Base-by-base conservation (phyloP, 2,797 vertebrate genomes). In the Heliangelus exortis region DNA sequence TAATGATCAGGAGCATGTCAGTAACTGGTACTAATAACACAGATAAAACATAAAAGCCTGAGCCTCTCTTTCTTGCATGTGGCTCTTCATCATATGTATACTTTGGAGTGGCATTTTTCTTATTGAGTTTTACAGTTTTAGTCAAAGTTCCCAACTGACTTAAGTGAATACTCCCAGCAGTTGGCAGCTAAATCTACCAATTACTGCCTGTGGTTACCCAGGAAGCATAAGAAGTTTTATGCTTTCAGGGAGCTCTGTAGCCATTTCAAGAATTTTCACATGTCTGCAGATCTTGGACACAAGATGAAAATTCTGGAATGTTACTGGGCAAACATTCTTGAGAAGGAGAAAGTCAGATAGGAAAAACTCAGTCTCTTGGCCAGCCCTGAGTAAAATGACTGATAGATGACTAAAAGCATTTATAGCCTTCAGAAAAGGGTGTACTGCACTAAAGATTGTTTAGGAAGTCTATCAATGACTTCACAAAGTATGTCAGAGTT, bases 1-100 rank as follows among this genome's bases (percentile, higher is more conserved):
- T 15, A 79, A 23, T 25, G 6, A 15, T 23, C 20, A 63, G 14
- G 26, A 34, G 3, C 8, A 9, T 7, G 6, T 33, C 28, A 47
- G 31, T 33, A 68, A 48, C 29, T 0, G 0, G 28, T 74, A 29
- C 23, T n/a, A 39, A 21, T 3, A 33, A 1, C 9, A 21, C 1
- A n/a, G 15, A 6, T 20, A 6, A 74, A 90, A 51, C 10, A 34
- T 19, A 55, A n/a, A 91, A 87, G 2, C 4, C 8, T 62, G 10
- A 62, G 88, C 4, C 6, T 66, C 23, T 58, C 6, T 23, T 62
- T 81, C 2, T 28, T 47, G 2, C 12, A 11, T 10, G 3, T 5
- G 48, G 10, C 2, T 65, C 17, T 58, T 76, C 1, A 2, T 55
- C n/a, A 50, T 33, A 66, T 3, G 3, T 3, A 1, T 51, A 22